These are phyloP conservation scores for Acrocera orbiculus DNA, from an alignment of 2,888 invertebrate genomes.

Conservation along the genomic window DNA sequence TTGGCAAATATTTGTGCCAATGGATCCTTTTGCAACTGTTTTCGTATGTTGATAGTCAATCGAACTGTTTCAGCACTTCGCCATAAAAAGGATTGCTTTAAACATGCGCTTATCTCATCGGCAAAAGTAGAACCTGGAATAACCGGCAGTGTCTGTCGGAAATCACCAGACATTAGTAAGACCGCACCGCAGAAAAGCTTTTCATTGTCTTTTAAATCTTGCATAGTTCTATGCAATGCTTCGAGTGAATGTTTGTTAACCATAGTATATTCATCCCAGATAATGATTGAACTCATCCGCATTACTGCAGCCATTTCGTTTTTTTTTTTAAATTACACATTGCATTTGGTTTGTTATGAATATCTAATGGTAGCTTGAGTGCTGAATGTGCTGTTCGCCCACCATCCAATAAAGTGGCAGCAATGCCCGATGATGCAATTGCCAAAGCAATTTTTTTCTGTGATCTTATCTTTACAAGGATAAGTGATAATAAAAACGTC, in stretches of 20 bases:
- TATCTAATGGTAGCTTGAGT: no score
- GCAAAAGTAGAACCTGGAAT: slow-evolving; percentile 12
- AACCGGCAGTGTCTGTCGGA: slow-evolving; percentile 18
- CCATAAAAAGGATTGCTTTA: slow-evolving; percentile 8
- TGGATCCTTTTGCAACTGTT: slow-evolving; percentile 7
- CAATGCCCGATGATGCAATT: neutral
- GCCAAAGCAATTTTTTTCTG: neutral
- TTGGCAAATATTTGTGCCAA: slow-evolving; percentile 6
- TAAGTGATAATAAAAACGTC: slow-evolving; percentile 5
- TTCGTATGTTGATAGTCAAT: slow-evolving; percentile 5
- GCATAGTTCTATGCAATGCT: slow-evolving; percentile 15
- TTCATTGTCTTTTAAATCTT: slow-evolving; percentile 12
- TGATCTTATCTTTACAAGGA: neutral
- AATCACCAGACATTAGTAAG: slow-evolving; percentile 13
- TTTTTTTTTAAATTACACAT: neutral
- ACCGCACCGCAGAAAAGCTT: slow-evolving; percentile 11
- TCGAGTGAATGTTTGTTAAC: slow-evolving; percentile 16
- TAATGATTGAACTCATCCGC: neutral
- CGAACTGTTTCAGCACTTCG: slow-evolving; percentile 1
- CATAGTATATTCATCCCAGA: no score
- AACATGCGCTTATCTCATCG: slow-evolving; percentile 8
- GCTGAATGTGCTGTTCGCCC: neutral
- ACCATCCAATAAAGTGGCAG: slow-evolving; percentile 1
- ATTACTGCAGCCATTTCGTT: neutral
- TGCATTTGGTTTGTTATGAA: no score